Evolutionary conservation across 64 coral and sea anemone genomes (phyloP).

Genomic region (Exaiptasia diaphana): DNA sequence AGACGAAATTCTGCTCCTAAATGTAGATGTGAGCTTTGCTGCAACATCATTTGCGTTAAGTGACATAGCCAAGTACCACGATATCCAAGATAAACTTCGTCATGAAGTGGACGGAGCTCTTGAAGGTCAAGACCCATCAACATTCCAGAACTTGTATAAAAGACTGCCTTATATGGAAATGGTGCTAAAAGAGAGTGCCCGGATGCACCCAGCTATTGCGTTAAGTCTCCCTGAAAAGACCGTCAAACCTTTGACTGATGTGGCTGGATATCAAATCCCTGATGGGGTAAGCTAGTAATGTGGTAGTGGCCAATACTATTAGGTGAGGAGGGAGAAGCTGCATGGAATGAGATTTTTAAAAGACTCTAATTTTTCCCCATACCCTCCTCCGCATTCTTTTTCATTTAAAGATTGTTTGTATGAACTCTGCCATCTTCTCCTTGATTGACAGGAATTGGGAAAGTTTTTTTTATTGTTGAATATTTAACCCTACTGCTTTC

Average conservation of each 20-base stretch:
- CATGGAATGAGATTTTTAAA: no score
- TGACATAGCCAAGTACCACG: conserved; percentile 57
- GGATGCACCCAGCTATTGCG: conserved; percentile 80
- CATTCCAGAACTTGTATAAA: conserved; percentile 48
- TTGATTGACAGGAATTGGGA: background rate
- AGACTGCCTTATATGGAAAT: conserved; percentile 84
- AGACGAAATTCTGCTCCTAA: conserved; percentile 81
- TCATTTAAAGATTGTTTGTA: no score
- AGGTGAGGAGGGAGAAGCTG: no score
- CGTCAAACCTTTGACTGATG: conserved; percentile 68
- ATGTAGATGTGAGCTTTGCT: conserved; percentile 82
- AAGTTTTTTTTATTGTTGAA: background rate
- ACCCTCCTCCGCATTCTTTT: no score
- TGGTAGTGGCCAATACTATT: no score
- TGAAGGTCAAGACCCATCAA: conserved; percentile 46
- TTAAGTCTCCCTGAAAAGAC: conserved; percentile 85
- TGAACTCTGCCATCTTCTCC: no score
- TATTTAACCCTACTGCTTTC: background rate
- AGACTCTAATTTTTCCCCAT: no score
- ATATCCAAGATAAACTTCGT: conserved; percentile 64
- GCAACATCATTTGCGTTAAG: conserved; percentile 75
- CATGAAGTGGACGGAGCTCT: conserved; percentile 67
- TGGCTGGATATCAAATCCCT: conserved; percentile 77
- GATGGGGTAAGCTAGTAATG: conserved; percentile 95
- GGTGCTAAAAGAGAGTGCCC: conserved; percentile 86